These are phyloP conservation scores for Ameiurus melas DNA, from an alignment of 2,113 vertebrate species.

Conservation along the genomic window DNA sequence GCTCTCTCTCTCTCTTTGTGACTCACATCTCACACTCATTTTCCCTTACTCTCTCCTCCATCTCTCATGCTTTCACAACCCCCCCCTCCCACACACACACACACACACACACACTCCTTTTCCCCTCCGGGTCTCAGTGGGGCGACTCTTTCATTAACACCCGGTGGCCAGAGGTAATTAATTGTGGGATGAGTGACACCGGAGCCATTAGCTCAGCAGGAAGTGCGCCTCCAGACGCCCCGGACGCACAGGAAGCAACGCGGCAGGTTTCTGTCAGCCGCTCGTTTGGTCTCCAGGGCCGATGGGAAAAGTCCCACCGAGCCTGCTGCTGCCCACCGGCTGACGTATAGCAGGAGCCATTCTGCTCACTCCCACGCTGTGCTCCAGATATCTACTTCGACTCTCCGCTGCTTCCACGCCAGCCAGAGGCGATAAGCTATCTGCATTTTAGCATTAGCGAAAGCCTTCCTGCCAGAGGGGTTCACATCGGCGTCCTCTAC, in stretches of 20 bases:
- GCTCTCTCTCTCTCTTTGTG: slow-evolving; percentile 19
- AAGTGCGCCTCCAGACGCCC: slow-evolving; percentile 45
- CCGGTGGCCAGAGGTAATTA: slow-evolving; percentile 56
- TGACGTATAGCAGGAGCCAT: not conserved
- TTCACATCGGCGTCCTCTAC: not conserved
- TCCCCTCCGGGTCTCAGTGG: slow-evolving; percentile 47
- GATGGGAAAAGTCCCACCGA: slow-evolving; percentile 13
- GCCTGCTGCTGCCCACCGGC: not conserved
- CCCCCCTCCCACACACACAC: slow-evolving; percentile 2
- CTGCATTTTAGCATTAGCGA: slow-evolving; percentile 44
- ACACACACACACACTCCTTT: not conserved
- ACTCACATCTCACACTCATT: no score
- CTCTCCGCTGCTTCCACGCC: slow-evolving; percentile 14
- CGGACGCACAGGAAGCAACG: slow-evolving; percentile 55
- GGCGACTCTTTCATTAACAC: slow-evolving; percentile 59
- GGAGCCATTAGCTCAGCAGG: slow-evolving; percentile 60
- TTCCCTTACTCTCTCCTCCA: not conserved
- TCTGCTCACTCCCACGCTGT: not conserved
- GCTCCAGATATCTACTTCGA: not conserved
- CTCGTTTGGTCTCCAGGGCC: slow-evolving; percentile 20
- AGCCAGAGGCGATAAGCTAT: slow-evolving; percentile 44
- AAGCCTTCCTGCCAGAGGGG: slow-evolving; percentile 35
- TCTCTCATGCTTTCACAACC: not conserved
- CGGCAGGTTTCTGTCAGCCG: slow-evolving; percentile 54
- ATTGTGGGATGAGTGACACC: slow-evolving; percentile 61